Percentiles rank a stretch among this genome's conserved stretches.
Conservation (phyloP, 2,888 invertebrate species). For the Caenorhabditis macrosperma region DNA sequence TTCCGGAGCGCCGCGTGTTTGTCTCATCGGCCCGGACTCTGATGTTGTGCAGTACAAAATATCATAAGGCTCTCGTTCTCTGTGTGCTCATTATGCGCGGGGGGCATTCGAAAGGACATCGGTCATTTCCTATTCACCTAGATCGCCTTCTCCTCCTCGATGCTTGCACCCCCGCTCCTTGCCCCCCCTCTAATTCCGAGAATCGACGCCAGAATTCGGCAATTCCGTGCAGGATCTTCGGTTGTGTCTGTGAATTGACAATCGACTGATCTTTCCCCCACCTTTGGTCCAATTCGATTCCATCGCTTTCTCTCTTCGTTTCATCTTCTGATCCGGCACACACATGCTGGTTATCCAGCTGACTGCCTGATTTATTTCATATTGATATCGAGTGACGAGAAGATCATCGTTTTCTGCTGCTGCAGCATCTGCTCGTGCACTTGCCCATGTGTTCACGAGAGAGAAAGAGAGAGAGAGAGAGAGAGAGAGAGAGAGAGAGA, state of each 20-base stretch:
- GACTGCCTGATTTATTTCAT: conserved; percentile 52
- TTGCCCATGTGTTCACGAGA: conserved; percentile 15
- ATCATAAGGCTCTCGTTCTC: neutral
- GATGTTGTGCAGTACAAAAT: neutral
- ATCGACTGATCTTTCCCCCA: neutral
- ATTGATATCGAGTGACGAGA: conserved; percentile 47
- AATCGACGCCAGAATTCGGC: neutral
- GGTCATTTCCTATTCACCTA: conserved; percentile 32
- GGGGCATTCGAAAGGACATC: conserved; percentile 16
- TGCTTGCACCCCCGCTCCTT: too few relatives aligned
- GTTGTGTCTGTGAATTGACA: neutral
- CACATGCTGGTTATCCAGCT: conserved; percentile 27
- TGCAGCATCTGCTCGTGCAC: conserved; percentile 1
- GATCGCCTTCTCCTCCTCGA: neutral
- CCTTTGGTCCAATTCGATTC: conserved; percentile 30
- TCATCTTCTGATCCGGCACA: neutral
- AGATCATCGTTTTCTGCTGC: conserved; percentile 3
- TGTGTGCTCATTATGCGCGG: neutral
- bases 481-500: neutral
- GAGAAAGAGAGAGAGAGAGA: conserved; percentile 16
- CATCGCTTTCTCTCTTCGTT: conserved; percentile 10
- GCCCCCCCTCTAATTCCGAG: neutral
- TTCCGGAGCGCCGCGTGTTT: conserved; percentile 22
- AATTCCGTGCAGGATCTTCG: neutral
- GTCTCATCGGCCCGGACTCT: conserved; percentile 15